Base-by-base conservation (phyloP, 2,888 invertebrate species). In the Eurytoma californica region DNA sequence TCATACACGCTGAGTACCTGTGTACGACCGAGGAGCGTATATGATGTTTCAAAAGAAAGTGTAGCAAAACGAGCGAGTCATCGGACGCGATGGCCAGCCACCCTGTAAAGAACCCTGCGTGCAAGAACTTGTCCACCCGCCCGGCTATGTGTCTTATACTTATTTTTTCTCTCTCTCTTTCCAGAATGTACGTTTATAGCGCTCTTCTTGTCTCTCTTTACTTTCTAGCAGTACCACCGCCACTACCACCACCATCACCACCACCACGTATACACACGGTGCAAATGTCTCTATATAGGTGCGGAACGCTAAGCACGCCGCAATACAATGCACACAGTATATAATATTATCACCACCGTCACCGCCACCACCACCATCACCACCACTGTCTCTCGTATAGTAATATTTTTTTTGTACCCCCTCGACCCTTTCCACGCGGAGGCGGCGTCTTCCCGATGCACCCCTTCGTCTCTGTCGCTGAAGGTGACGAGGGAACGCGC, bases 221-320 rank as follows among this genome's bases (percentile, higher is more conserved):
- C 75, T 79, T 75, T 79, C 69, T 72, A 80, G 79, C 67, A 28
- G 58, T 49, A 57, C 76, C 24, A 69, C 51, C 63, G 28, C 60
- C 28, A 55, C 55, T 28, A 65, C 60, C 30, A 51, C 69, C 58
- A 60, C 58, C 55, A 68, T 30, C 14, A 63, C 63, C 0, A 63
- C 39, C 12, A 60, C 65, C 20, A 73, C 51, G 28, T 73, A 72
- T 28, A 9, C 55, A 3, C 20, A 0, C 12, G 18, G 20, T 58
- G 61, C 51, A 51, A 55, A 18, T n/a, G 47, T 47, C n/a, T 60
- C 51, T 61, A 72, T 58, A 72, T 66, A 66, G 58, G 63, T 67
- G 67, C 66, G 61, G 70, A 79, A 79, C 74, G 75, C 72, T 68
- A 70, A 80, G 80, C 80, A 80, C 80, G 80, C 39, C 80, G 72